Evolutionary conservation across 2,797 vertebrate species (phyloP).

Genomic region (Sandelia bainsii): DNA sequence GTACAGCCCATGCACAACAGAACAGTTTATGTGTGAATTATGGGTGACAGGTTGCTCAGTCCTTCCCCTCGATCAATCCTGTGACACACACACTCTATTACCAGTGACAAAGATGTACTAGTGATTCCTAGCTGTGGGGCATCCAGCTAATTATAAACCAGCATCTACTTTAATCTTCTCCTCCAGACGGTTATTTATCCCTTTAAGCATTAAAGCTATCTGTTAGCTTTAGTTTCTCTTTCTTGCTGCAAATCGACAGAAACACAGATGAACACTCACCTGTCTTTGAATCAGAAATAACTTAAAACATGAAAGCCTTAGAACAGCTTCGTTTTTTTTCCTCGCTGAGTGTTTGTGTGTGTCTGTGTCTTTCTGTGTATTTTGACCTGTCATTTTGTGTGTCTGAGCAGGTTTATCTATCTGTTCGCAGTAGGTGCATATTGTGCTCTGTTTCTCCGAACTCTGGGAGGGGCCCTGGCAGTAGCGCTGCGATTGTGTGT

Average conservation of each 20-base stretch:
- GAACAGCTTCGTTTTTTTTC: constrained; percentile 25
- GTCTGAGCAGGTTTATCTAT: constrained; percentile 68
- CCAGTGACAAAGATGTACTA: constrained; percentile 80
- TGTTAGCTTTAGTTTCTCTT: constrained; percentile 52
- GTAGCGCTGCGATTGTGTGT: constrained; percentile 59
- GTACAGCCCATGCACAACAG: not conserved
- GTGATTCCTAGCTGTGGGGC: constrained; percentile 73
- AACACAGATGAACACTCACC: constrained; percentile 13
- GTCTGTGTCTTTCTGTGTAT: constrained; percentile 38
- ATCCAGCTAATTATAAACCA: constrained; percentile 81
- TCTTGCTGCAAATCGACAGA: constrained; percentile 7
- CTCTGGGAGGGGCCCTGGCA: constrained; percentile 66
- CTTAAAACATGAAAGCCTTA: constrained; percentile 32
- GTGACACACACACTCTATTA: constrained; percentile 78
- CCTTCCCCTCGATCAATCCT: constrained; percentile 61
- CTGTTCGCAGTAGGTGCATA: constrained; percentile 42
- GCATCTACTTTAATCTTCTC: constrained; percentile 77
- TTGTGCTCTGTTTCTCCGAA: constrained; percentile 46
- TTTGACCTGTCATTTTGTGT: constrained; percentile 54
- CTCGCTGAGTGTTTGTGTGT: constrained; percentile 30
- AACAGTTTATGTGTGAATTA: constrained; percentile 71
- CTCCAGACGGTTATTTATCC: constrained; percentile 73
- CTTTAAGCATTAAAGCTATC: constrained; percentile 52
- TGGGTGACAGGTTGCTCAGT: constrained; percentile 76
- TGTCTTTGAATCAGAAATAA: constrained; percentile 48